These are phyloP conservation scores for Vidua macroura DNA, from an alignment of 2,113 vertebrate genomes.

Conservation along the genomic window DNA sequence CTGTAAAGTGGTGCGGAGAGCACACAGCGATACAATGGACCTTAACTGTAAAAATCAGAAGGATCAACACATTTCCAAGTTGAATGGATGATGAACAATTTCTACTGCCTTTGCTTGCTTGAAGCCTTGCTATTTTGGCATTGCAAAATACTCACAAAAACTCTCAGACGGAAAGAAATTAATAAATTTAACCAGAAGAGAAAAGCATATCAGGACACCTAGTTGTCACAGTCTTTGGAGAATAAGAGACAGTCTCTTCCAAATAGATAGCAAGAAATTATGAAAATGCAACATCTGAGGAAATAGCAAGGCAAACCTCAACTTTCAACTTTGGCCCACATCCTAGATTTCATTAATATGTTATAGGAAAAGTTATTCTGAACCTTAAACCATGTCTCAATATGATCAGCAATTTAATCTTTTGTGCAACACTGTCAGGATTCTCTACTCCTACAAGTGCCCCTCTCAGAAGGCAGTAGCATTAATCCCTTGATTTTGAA, in stretches of 20 bases:
- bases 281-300: background rate
- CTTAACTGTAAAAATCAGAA: background rate
- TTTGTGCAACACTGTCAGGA: rapidly evolving
- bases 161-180: background rate
- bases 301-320: background rate
- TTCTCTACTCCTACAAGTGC: background rate
- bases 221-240: background rate
- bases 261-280: background rate
- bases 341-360: background rate
- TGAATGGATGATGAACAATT: rapidly evolving
- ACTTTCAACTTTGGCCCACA: background rate
- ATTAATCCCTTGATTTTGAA: background rate
- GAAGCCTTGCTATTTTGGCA: background rate
- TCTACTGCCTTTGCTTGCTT: background rate
- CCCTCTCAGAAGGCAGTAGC: background rate
- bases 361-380: background rate
- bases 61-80: background rate
- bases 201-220: background rate
- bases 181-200: background rate
- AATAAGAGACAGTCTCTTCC: background rate
- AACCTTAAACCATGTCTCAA: background rate
- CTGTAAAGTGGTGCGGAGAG: background rate
- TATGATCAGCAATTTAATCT: background rate
- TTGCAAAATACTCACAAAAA: background rate
- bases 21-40: rapidly evolving